Conservation (phyloP, 2,888 invertebrate species). For the Drosophila nr. medialis region DNA sequence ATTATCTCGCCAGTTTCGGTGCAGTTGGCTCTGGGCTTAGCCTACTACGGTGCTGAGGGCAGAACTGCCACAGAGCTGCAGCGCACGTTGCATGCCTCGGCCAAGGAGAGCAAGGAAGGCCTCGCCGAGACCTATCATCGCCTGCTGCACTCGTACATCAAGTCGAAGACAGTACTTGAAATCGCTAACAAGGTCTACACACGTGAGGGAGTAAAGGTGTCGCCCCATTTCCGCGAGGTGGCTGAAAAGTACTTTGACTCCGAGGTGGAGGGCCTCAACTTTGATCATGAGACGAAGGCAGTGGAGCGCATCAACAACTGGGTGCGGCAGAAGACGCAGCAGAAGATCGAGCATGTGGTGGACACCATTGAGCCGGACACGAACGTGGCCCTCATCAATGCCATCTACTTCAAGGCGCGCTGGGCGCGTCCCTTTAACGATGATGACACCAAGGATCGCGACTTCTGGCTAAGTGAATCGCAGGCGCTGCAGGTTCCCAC, state of each 20-base stretch:
- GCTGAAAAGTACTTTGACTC: constrained; percentile 89
- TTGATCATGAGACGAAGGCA: constrained; percentile 86
- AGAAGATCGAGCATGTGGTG: constrained; percentile 92
- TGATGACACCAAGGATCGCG: constrained; percentile 86
- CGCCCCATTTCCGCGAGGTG: constrained; percentile 86
- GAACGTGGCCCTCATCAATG: constrained; percentile 91
- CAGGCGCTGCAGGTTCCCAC: constrained; percentile 87
- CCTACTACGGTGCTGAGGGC: constrained; percentile 80
- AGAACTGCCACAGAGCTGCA: constrained; percentile 76
- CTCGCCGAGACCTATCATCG: constrained; percentile 79
- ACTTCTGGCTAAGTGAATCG: constrained; percentile 88
- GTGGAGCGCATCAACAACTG: constrained; percentile 91
- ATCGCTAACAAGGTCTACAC: constrained; percentile 92
- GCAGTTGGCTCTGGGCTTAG: constrained; percentile 78
- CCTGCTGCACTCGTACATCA: constrained; percentile 80
- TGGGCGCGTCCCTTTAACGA: constrained; percentile 90
- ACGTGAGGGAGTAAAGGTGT: constrained; percentile 86
- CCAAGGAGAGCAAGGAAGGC: constrained; percentile 77
- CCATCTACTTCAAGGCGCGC: constrained; percentile 94
- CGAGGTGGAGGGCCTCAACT: constrained; percentile 88
- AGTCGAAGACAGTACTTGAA: constrained; percentile 83
- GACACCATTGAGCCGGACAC: constrained; percentile 87
- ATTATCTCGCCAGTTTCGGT: constrained; percentile 81
- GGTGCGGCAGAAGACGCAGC: constrained; percentile 92
- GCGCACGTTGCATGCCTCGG: constrained; percentile 76